phyloP scores from a whole-genome alignment of 1,140 invertebrate genomes.

The Vanessa atalanta region DNA sequence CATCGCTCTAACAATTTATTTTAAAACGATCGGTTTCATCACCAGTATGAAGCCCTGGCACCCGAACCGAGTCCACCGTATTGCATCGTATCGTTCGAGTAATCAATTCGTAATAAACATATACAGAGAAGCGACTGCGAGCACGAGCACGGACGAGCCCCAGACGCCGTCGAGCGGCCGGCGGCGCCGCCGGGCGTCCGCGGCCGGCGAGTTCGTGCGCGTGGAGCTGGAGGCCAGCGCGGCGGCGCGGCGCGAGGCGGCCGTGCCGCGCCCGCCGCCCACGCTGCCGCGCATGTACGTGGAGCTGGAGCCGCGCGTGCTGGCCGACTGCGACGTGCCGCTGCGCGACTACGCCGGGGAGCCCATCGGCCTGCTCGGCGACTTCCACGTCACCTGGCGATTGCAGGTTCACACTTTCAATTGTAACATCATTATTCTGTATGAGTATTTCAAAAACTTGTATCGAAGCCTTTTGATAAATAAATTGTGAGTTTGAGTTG shows the following conservation, averaged over 20 bases:
- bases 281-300: constrained; percentile 64
- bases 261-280: constrained; percentile 53
- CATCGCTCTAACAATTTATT: too few species aligned
- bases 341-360: constrained; percentile 63
- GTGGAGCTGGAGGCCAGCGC: constrained; percentile 42
- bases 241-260: constrained; percentile 37
- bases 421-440: too few species aligned
- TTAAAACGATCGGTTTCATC: too few species aligned
- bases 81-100: too few species aligned
- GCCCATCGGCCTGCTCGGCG: constrained; percentile 65
- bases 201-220: constrained; percentile 36
- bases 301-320: constrained; percentile 65
- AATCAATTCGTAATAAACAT: too few species aligned
- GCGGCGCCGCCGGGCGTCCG: constrained; percentile 33
- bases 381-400: constrained; percentile 67
- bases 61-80: too few species aligned
- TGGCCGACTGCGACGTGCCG: constrained; percentile 51
- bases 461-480: too few species aligned
- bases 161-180: constrained; percentile 27
- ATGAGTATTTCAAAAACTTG: too few species aligned
- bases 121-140: not conserved
- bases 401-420: constrained; percentile 42
- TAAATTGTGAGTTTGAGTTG: too few species aligned
- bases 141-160: constrained; percentile 21
- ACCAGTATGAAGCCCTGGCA: too few species aligned